Conservation (phyloP, 2,888 invertebrate genomes). For the Anthrax anthrax region DNA sequence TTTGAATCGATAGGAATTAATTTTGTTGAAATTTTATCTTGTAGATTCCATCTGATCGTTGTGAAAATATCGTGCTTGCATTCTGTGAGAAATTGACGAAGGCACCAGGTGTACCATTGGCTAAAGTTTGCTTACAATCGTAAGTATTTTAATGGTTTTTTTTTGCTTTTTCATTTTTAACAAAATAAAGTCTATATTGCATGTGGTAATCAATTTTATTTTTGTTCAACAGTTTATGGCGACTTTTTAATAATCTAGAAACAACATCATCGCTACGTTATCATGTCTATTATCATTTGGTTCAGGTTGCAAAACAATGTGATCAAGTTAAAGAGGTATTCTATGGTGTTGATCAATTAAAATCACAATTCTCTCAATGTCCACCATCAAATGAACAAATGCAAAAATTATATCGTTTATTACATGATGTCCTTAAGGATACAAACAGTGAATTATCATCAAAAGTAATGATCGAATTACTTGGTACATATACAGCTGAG, state of each 20-base stretch:
- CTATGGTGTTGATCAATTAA: conserved; percentile 68
- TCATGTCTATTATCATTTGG: conserved; percentile 82
- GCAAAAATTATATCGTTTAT: conserved; percentile 75
- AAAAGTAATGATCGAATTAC: conserved; percentile 91
- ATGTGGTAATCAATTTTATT: background rate
- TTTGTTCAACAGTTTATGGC: conserved; percentile 51
- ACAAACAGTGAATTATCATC: conserved; percentile 81
- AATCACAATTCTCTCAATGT: conserved; percentile 62
- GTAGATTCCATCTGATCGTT: conserved; percentile 70
- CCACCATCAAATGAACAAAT: conserved; percentile 77
- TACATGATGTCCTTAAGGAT: conserved; percentile 80
- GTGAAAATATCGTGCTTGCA: conserved; percentile 74
- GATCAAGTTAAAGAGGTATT: conserved; percentile 76
- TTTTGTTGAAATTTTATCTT: conserved; percentile 8
- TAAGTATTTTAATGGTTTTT: conserved; percentile 37
- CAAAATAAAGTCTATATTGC: background rate
- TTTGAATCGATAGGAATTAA: too few species aligned
- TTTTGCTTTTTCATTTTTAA: background rate
- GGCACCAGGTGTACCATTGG: conserved; percentile 66
- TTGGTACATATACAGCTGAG: conserved; percentile 93
- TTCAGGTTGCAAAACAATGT: conserved; percentile 77
- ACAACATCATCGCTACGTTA: conserved; percentile 72
- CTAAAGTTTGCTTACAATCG: conserved; percentile 70
- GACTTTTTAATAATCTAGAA: conserved; percentile 83
- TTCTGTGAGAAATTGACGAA: conserved; percentile 88